A percentile compares a stretch with the other conserved stretches of the same genome.
phyloP scores from a whole-genome alignment of 2,888 invertebrate genomes.

The Drosophila helvetica region DNA sequence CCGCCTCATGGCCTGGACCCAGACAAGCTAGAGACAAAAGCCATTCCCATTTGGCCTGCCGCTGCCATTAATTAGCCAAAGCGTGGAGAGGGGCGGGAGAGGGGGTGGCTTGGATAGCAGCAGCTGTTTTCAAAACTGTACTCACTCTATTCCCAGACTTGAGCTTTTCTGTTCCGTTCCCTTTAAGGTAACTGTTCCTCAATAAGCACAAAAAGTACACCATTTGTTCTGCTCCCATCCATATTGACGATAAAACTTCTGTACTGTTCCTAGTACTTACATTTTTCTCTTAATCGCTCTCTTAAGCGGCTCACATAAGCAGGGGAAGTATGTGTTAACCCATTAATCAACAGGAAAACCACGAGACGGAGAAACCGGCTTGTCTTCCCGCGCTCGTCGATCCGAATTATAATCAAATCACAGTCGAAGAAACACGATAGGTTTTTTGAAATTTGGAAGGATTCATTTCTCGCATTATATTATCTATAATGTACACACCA shows the following conservation, averaged over 20 bases:
- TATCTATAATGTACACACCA: too few species aligned
- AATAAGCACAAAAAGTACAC: not conserved
- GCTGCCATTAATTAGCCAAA: conserved; percentile 29
- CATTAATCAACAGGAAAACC: too few species aligned
- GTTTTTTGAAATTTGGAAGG: too few species aligned
- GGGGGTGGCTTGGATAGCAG: not conserved
- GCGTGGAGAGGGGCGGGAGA: not conserved
- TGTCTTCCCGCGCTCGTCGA: too few species aligned
- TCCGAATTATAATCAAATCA: too few species aligned
- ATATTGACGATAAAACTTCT: not conserved
- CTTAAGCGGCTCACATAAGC: conserved; percentile 26
- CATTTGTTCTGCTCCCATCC: not conserved
- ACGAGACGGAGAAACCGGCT: too few species aligned
- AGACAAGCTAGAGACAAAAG: conserved; percentile 22
- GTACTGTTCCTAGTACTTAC: conserved; percentile 49
- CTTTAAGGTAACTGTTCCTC: not conserved
- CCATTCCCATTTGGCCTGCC: conserved; percentile 21
- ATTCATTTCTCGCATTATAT: too few species aligned
- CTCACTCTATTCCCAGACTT: not conserved
- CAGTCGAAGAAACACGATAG: too few species aligned
- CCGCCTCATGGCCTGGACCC: not conserved
- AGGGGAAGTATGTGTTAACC: too few species aligned
- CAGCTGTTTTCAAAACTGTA: not conserved
- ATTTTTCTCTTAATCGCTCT: conserved; percentile 42
- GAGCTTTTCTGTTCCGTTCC: too few species aligned